Evolutionary conservation across 2,113 vertebrate species (phyloP).

Genomic region (Brachyhypopomus occidentalis): DNA sequence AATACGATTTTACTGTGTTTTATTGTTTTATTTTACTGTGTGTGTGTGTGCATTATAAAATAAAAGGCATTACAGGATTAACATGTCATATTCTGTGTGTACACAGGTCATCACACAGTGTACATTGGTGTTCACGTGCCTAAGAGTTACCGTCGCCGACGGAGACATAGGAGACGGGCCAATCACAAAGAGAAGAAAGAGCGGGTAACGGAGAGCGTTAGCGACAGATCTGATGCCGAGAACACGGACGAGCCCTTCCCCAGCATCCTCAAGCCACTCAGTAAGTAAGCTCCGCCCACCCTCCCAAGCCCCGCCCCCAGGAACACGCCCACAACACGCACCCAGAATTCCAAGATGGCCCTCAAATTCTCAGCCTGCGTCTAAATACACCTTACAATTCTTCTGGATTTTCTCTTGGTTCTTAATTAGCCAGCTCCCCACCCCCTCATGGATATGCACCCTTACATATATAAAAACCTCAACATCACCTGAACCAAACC

Average conservation of each 20-base stretch:
- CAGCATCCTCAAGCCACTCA: slow-evolving; percentile 90
- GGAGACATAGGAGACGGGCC: slow-evolving; percentile 86
- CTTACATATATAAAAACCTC: too few relatives aligned
- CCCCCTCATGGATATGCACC: too few relatives aligned
- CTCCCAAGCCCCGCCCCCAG: too few relatives aligned
- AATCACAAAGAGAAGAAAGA: slow-evolving; percentile 89
- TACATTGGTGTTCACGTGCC: slow-evolving; percentile 96
- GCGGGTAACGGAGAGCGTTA: slow-evolving; percentile 78
- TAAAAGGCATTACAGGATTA: slow-evolving; percentile 49
- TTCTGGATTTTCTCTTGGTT: not conserved
- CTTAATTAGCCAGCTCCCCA: too few relatives aligned
- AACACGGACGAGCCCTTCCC: slow-evolving; percentile 78
- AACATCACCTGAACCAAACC: too few relatives aligned
- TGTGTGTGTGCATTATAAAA: slow-evolving; percentile 33
- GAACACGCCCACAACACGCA: not conserved
- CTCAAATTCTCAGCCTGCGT: not conserved
- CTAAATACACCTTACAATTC: not conserved
- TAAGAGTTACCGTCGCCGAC: slow-evolving; percentile 92
- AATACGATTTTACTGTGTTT: not conserved
- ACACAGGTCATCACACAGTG: slow-evolving; percentile 92
- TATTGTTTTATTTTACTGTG: not conserved
- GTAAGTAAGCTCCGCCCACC: slow-evolving; percentile 76
- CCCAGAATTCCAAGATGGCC: not conserved
- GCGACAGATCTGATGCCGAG: slow-evolving; percentile 86
- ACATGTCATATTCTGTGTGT: slow-evolving; percentile 22